Percentiles rank a stretch among this genome's conserved stretches.
Evolutionary conservation across 2,888 invertebrate species (phyloP).

Genomic region (Adelphocoris suturalis): DNA sequence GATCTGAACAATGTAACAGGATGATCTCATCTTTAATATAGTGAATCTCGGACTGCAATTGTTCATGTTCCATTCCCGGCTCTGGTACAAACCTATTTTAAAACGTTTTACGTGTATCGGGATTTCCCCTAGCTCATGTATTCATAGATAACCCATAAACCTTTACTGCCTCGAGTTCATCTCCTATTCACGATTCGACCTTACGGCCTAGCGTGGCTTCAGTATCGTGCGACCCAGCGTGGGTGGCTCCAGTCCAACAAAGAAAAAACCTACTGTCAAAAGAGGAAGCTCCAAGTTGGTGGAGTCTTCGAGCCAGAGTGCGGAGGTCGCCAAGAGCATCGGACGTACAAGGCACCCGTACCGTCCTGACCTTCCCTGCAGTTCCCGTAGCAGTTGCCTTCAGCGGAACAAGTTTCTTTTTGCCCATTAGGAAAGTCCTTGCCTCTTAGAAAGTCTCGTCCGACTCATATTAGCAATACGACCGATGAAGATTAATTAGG

Average conservation of each 20-base stretch:
- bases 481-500: slow-evolving; percentile 58
- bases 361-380: slow-evolving; percentile 11
- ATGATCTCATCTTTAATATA: no score
- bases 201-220: not conserved
- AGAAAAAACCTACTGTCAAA: not conserved
- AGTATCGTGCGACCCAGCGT: not conserved
- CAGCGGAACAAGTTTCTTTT: slow-evolving; percentile 49
- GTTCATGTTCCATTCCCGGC: not conserved
- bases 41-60: not conserved
- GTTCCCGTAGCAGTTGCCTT: slow-evolving; percentile 21
- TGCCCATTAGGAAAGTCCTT: slow-evolving; percentile 58
- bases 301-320: not conserved
- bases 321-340: slow-evolving; percentile 10
- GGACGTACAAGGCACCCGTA: slow-evolving; percentile 25
- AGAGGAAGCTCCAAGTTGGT: not conserved
- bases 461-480: slow-evolving; percentile 49
- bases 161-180: not conserved
- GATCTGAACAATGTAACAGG: no score
- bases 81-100: not conserved
- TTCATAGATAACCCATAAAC: not conserved
- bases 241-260: not conserved
- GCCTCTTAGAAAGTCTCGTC: slow-evolving; percentile 44
- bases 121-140: not conserved
- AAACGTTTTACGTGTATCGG: not conserved
- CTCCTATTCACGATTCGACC: not conserved